Conservation (phyloP, 2,113 vertebrate genomes). For the Synchiropus splendidus region DNA sequence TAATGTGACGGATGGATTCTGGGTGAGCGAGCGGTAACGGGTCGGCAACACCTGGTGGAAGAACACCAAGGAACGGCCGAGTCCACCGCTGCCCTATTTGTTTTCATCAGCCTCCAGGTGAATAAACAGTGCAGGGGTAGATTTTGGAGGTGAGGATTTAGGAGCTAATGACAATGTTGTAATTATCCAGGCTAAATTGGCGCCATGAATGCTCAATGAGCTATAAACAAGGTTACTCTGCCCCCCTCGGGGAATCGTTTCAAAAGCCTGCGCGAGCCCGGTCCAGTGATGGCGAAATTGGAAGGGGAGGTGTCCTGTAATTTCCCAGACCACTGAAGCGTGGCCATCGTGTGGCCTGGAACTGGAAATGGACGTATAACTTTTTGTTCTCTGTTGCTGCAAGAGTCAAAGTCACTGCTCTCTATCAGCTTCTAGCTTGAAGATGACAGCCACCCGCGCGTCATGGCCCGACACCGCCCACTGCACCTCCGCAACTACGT, state of each 20-base stretch:
- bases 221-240: slow-evolving; percentile 57
- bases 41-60: slow-evolving; percentile 47
- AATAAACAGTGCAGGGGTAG: slow-evolving; percentile 30
- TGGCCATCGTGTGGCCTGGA: slow-evolving; percentile 42
- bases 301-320: slow-evolving; percentile 58
- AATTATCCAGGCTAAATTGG: slow-evolving; percentile 54
- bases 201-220: slow-evolving; percentile 56
- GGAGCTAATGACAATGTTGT: slow-evolving; percentile 45
- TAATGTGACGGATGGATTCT: slow-evolving; percentile 56
- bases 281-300: slow-evolving; percentile 53
- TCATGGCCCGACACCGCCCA: slow-evolving; percentile 24
- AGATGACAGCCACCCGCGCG: slow-evolving; percentile 22
- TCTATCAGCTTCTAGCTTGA: slow-evolving; percentile 38
- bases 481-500: slow-evolving; percentile 27
- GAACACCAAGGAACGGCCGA: slow-evolving; percentile 29
- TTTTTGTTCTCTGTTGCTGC: slow-evolving; percentile 45
- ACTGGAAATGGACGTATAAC: slow-evolving; percentile 52
- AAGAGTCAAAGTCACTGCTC: slow-evolving; percentile 41
- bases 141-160: slow-evolving; percentile 38
- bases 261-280: slow-evolving; percentile 44
- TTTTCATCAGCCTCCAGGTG: slow-evolving; percentile 34
- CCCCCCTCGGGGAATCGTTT: slow-evolving; percentile 61
- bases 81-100: slow-evolving; percentile 29
- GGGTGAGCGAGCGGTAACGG: slow-evolving; percentile 37
- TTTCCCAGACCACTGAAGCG: slow-evolving; percentile 62